Conservation (phyloP, 1,140 invertebrate species). For the Magallana gigas region DNA sequence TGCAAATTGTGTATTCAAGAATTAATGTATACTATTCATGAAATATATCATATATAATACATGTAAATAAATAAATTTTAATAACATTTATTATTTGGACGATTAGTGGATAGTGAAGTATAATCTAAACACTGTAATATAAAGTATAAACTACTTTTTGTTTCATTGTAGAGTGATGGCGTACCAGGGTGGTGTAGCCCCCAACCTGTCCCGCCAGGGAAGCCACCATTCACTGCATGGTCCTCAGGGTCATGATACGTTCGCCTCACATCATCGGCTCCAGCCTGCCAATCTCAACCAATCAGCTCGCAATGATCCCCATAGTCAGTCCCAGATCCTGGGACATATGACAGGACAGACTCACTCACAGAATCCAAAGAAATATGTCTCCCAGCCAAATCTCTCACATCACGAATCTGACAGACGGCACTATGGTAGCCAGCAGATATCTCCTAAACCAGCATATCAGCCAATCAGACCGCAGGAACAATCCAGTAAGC, state of each 20-base stretch:
- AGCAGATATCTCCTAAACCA: conserved; percentile 12
- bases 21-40: too few species aligned
- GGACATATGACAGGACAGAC: not conserved
- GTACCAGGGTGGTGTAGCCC: conserved; percentile 46
- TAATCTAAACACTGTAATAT: too few species aligned
- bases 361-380: not conserved
- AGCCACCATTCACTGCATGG: conserved; percentile 45
- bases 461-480: conserved; percentile 18
- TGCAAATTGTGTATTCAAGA: too few species aligned
- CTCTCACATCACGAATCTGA: not conserved
- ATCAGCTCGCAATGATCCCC: not conserved
- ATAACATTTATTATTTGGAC: too few species aligned
- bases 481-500: conserved; percentile 19
- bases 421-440: conserved; percentile 16
- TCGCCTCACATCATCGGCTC: not conserved
- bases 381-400: conserved; percentile 26
- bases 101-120: too few species aligned
- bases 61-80: too few species aligned
- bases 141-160: too few species aligned
- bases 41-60: too few species aligned
- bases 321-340: conserved; percentile 8
- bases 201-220: conserved; percentile 43
- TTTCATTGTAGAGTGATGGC: conserved; percentile 25
- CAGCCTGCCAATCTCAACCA: not conserved
- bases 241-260: not conserved